Base-by-base conservation (phyloP, 1,140 invertebrate species). In the Leptopilina boulardi region DNA sequence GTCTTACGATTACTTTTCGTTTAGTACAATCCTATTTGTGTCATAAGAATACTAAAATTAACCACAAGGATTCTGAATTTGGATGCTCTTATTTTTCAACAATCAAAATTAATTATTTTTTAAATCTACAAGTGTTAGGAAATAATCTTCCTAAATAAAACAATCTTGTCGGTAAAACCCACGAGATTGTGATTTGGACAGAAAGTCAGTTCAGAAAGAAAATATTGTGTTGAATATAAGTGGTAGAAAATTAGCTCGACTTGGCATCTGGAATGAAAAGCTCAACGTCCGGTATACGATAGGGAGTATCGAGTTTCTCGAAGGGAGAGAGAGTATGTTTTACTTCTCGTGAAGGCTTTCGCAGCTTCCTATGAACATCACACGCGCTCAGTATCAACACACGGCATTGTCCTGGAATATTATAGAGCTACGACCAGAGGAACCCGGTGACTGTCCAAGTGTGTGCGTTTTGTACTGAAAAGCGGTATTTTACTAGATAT, bases 381-480 rank as follows among this genome's bases (percentile, higher is more conserved):
- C 75, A 34, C 70, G 47, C 71, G 76, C 73, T 85, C 80, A 78
- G 79, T 85, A 87, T 87, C 82, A 86, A 84, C 79, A 71, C 76
- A 71, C 76, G 15, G 82, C 77, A 87, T 88, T 87, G 86, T 88
- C 80, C 84, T 70, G 41, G 59, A 56, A 77, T 18, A 41, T 78
- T 38, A 10, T 34, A 59, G 44, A 59, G 59, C 38, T n/a, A n/a
- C n/a, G n/a, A n/a, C 66, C 56, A 30, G 38, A 73, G 19, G 47
- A 54, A 51, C 72, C 23, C 26, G 23, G 18, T 59, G 13, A 59
- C 18, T 21, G 73, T 71, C 80, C 75, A 76, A n/a, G 77, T 71
- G 75, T 66, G 74, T 76, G 74, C 71, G 76, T 80, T 77, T 80
- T 72, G 75, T 75, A 78, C 75, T 71, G 79, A 84, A 82, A 82